Evolutionary conservation across 2,797 vertebrate species (phyloP).

Genomic region (Mus spretus): DNA sequence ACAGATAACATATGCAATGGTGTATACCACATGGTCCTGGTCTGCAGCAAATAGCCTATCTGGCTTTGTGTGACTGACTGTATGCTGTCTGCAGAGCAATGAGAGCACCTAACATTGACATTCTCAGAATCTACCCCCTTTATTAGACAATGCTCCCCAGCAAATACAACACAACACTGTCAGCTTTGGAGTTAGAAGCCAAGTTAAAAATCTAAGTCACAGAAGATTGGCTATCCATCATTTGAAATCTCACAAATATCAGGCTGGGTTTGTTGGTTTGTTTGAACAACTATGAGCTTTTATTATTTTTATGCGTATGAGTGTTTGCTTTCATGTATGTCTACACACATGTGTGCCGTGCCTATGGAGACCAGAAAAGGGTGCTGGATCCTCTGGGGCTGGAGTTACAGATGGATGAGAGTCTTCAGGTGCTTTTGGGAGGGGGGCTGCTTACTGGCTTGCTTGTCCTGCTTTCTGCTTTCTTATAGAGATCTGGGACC

Average conservation of each 20-base stretch:
- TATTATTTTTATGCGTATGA: not conserved
- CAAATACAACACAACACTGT: not conserved
- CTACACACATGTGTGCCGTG: not conserved
- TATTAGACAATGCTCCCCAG: too few species aligned
- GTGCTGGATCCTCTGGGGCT: not conserved
- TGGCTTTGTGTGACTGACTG: not conserved
- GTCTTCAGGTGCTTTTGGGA: not conserved
- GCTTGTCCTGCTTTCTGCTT: not conserved
- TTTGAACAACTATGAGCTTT: not conserved
- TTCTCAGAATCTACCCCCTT: not conserved
- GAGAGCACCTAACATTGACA: not conserved
- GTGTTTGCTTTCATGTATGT: not conserved
- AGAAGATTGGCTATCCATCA: not conserved
- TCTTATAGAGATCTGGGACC: not conserved
- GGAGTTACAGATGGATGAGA: not conserved
- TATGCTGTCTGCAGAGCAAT: not conserved
- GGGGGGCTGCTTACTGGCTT: not conserved
- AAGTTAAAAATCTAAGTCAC: not conserved
- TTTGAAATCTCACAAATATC: not conserved
- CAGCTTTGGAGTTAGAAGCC: slow-evolving; percentile 31
- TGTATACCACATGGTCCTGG: accelerated
- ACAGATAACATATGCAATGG: not conserved
- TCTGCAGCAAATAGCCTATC: too few species aligned
- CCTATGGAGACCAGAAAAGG: not conserved
- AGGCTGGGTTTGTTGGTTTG: not conserved